Base-by-base conservation (phyloP, 2,113 vertebrate species). In the Thunnus thynnus region DNA sequence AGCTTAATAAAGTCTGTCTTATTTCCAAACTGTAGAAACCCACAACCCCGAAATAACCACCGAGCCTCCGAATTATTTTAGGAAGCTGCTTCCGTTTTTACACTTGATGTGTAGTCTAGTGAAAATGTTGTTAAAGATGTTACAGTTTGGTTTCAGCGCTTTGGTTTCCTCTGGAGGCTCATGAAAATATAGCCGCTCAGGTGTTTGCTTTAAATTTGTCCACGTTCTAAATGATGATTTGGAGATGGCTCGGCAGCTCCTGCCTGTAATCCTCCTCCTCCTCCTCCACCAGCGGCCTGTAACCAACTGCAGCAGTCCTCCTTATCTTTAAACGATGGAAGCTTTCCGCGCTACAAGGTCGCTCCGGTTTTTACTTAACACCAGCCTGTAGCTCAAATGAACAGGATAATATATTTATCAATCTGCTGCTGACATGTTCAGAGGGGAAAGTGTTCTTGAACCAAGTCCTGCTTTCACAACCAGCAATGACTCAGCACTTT, bases 1-100 rank as follows among this genome's bases (percentile, higher is more conserved):
- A 82, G 41, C 70, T 80, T 48, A 41, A 88, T 81, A 64, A 84
- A 84, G 60, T n/a, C 64, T 30, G 58, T 87, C 68, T 86, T 85
- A 58, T 85, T 72, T 61, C 48, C 56, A 47, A 22, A 55, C 76
- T 76, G 71, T 30, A 52, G 18, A 60, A 76, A 72, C 22, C 56
- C 64, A 17, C 20, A 76, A 63, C n/a, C 67, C 75, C 48, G 65
- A 76, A 85, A 80, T 90, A 83, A 51, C 56, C 75, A 20, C 3
- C 0, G 20, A 63, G 54, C 27, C 47, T 48, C 44, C 36, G 73
- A 60, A 62, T 70, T 44, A 71, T 66, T 87, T 84, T 64, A 17
- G 80, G 60, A 80, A 74, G 17, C 60, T n/a, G 62, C 69, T 60
- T 46, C 46, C 84, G 7, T 66, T 83, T 84, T 76, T 61, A 70